Percentiles rank a stretch among this genome's conserved stretches.
Evolutionary conservation across 1,140 invertebrate genomes (phyloP).

Genomic region (Eueides isabella): DNA sequence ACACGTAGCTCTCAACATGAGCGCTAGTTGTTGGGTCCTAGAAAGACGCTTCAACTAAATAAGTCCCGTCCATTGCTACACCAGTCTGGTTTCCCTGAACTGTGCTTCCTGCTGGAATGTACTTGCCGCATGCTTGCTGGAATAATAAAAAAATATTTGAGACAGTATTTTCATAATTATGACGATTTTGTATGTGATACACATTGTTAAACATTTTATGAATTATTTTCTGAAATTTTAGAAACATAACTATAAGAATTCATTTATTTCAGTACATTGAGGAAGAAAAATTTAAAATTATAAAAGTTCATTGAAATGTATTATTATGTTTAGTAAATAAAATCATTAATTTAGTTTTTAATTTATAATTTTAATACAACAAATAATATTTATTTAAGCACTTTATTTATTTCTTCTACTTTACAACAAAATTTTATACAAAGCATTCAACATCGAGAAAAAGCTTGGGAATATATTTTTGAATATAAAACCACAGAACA

Average conservation of each 20-base stretch:
- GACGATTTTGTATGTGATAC: not conserved
- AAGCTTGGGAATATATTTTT: conserved; percentile 32
- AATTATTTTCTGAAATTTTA: not conserved
- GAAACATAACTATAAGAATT: not conserved
- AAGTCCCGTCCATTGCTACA: conserved; percentile 90
- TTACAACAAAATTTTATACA: conserved; percentile 20
- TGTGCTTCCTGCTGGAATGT: conserved; percentile 90
- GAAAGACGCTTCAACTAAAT: conserved; percentile 92
- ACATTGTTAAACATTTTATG: not conserved
- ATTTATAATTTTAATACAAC: not conserved
- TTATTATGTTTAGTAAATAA: not conserved
- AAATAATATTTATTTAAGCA: not conserved
- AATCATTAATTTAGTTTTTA: too few relatives aligned
- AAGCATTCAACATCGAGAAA: conserved; percentile 39
- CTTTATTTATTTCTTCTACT: conserved; percentile 23
- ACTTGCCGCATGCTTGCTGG: conserved; percentile 91
- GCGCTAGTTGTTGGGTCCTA: conserved; percentile 79
- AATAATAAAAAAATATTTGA: conserved; percentile 43
- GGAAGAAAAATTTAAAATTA: not conserved
- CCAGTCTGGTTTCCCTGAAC: conserved; percentile 90
- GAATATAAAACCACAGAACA: conserved; percentile 21
- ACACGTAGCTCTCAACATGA: conserved; percentile 73
- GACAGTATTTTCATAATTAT: not conserved
- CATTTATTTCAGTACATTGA: not conserved
- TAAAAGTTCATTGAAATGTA: not conserved